These are phyloP conservation scores for Apistogramma diplotaenia DNA, from an alignment of 2,113 vertebrate genomes.

Conservation along the genomic window DNA sequence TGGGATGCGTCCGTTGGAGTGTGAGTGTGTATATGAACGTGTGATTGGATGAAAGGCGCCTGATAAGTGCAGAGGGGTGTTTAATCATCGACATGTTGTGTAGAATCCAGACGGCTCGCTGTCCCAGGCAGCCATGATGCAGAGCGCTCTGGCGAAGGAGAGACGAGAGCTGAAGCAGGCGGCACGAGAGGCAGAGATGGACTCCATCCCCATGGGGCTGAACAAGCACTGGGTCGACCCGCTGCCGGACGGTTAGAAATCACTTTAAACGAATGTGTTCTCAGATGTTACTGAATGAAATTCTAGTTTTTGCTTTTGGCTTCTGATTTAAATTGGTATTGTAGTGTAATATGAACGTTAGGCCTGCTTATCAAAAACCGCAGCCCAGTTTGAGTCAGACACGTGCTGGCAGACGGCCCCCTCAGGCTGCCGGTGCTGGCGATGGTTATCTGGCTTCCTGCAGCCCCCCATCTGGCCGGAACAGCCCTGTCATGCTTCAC, in stretches of 20 bases:
- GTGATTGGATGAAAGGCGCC: too few relatives aligned
- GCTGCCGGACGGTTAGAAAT: slow-evolving; percentile 88
- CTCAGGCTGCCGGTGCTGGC: slow-evolving; percentile 24
- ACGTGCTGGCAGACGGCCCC: slow-evolving; percentile 9
- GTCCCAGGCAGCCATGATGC: slow-evolving; percentile 99
- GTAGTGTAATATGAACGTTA: background rate
- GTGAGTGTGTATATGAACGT: too few relatives aligned
- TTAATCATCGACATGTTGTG: too few relatives aligned
- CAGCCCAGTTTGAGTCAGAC: background rate
- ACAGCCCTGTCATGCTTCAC: slow-evolving; percentile 1
- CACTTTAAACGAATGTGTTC: background rate
- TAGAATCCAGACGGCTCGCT: slow-evolving; percentile 98
- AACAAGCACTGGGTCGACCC: slow-evolving; percentile 99
- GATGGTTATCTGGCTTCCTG: slow-evolving; percentile 70
- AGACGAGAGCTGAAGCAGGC: slow-evolving; percentile 94
- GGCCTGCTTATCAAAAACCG: slow-evolving; percentile 1
- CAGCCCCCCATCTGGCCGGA: slow-evolving; percentile 38
- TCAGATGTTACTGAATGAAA: background rate
- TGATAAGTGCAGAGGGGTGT: too few relatives aligned
- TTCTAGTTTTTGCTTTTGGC: background rate
- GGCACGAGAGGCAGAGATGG: slow-evolving; percentile 97
- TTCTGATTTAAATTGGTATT: background rate
- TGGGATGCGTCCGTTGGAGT: too few relatives aligned
- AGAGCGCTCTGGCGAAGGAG: slow-evolving; percentile 96
- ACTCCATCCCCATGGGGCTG: slow-evolving; percentile 98